Evolutionary conservation across 2,888 invertebrate species (phyloP).

Genomic region (Eupithecia vulgata): DNA sequence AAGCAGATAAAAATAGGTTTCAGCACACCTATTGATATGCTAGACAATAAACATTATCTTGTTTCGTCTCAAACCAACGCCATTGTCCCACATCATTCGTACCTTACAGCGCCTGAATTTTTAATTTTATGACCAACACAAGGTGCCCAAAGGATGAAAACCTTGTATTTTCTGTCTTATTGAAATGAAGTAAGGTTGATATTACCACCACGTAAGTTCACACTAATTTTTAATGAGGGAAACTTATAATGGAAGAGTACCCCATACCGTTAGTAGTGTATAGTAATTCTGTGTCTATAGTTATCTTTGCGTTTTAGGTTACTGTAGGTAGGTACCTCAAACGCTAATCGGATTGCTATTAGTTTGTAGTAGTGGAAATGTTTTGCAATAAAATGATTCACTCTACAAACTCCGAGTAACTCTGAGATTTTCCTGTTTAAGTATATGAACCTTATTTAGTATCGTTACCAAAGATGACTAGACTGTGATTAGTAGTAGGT

Average conservation of each 20-base stretch:
- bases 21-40: no score
- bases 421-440: no score
- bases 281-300: no score
- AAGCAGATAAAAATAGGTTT: no score
- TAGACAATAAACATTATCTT: no score
- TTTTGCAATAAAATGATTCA: not conserved
- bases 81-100: not conserved
- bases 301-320: not conserved
- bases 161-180: not conserved
- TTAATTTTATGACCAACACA: not conserved
- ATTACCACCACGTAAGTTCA: not conserved
- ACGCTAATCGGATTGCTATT: not conserved
- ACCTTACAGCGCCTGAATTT: not conserved
- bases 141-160: not conserved
- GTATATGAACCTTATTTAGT: no score
- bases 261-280: no score
- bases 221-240: not conserved
- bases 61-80: not conserved
- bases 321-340: not conserved
- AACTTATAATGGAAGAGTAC: not conserved
- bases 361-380: not conserved
- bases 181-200: not conserved
- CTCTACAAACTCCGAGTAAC: no score
- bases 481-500: no score
- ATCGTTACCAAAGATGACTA: no score